phyloP scores from a whole-genome alignment of 1,140 invertebrate genomes.

The Grapholita molesta region DNA sequence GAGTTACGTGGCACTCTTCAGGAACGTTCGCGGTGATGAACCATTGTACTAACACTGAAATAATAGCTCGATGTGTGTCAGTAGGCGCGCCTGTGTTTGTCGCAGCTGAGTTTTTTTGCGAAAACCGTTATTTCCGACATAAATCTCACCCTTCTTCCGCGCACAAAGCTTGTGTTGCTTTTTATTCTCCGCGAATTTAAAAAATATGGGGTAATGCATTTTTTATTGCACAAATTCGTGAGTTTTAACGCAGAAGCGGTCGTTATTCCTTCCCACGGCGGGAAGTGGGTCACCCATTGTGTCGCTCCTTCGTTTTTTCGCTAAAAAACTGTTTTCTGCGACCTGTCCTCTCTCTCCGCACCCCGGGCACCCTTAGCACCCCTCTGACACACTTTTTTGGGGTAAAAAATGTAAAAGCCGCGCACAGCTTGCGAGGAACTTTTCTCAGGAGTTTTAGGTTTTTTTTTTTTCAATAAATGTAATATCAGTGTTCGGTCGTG shows the following conservation, averaged over 20 bases:
- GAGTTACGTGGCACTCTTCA: neutral
- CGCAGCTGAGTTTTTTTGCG: conserved; percentile 72
- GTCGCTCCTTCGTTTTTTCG: conserved; percentile 62
- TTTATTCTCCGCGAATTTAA: conserved; percentile 61
- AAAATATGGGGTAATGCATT: conserved; percentile 76
- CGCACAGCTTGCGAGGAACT: conserved; percentile 64
- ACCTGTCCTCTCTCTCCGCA: conserved; percentile 50
- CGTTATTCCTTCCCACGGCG: conserved; percentile 76
- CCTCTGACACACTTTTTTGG: conserved; percentile 70
- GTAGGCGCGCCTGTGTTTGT: conserved; percentile 20
- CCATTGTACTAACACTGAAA: neutral
- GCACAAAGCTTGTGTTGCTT: conserved; percentile 65
- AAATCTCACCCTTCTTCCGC: conserved; percentile 73
- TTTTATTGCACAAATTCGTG: conserved; percentile 63
- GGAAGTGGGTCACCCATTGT: conserved; percentile 73
- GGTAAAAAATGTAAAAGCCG: conserved; percentile 66
- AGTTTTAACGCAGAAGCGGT: conserved; percentile 53
- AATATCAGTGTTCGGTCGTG: conserved; percentile 45
- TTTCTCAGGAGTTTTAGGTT: conserved; percentile 57
- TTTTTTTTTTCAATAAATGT: conserved; percentile 54
- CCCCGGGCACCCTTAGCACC: conserved; percentile 32
- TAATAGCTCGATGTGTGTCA: conserved; percentile 3
- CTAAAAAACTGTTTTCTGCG: conserved; percentile 71
- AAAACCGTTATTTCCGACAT: conserved; percentile 75
- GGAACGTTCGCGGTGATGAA: neutral